Evolutionary conservation across 2,113 vertebrate genomes (phyloP), one percentile per base, ranked within the genome.

Genomic region (Tyto alba): DNA sequence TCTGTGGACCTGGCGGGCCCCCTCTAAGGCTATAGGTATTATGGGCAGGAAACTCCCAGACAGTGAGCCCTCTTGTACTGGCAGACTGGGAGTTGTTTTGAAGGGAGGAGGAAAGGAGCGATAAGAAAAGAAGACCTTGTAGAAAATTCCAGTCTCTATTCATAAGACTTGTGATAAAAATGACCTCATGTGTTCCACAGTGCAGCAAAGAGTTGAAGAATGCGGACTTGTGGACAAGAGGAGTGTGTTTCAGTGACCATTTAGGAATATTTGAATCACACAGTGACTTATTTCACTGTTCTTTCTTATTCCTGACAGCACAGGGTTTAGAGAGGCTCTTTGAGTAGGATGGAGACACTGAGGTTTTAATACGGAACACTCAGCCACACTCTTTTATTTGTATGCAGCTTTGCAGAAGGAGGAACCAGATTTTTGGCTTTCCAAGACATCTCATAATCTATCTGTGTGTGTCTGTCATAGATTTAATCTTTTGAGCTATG

Each of bases 91-190:
- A 81, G 75, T 55, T 94, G 82, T 75, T 93, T 89, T 72, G 56
- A 89, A 87, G 64, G 64, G 56, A 60, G 83, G 83, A 71, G 68
- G 64, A 77, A 84, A 66, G 34, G 89, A 64, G 76, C 86, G 64
- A 94, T 89, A 96, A 97, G 95, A 95, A 95, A 96, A 94, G 90
- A 96, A 79, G 94, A 95, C 48, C 90, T 89, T 97, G 96, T 95
- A 95, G 80, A 94, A 95, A 93, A 90, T 93, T 77, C 85, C 88
- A 94, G 75, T 75, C 85, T 88, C 93, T 94, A 92, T 96, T 94
- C 85, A 92, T 93, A 60, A 88, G 88, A 63, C 90, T 94, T 77
- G 85, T 81, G 75, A 94, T 64, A 92, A 88, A 97, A 96, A 95
- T 93, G 93, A 96, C 96, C 93, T 93, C 85, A 94, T 96, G 72